Percentiles rank a stretch among this genome's conserved stretches.
Evolutionary conservation across 2,888 invertebrate genomes (phyloP).

Genomic region (Pristionchus japonicus): DNA sequence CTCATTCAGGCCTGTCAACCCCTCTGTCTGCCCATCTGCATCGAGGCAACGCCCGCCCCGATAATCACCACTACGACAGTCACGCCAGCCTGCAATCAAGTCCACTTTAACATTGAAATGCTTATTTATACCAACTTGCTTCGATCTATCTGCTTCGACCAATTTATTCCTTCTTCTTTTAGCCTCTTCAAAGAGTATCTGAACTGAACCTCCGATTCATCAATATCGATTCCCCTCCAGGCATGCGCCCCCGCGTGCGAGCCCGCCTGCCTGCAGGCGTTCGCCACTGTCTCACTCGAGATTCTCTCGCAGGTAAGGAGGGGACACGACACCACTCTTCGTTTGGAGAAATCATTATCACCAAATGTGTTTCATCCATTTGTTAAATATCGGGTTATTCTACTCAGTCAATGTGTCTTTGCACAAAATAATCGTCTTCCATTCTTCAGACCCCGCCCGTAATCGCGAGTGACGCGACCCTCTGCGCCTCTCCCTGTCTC

Average conservation of each 20-base stretch:
- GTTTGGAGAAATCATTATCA: too few species aligned
- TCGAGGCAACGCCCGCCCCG: not conserved
- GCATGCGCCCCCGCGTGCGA: conserved; percentile 42
- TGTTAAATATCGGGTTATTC: too few species aligned
- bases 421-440: too few species aligned
- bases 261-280: conserved; percentile 39
- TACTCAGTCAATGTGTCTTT: too few species aligned
- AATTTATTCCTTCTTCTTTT: not conserved
- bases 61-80: not conserved
- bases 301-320: not conserved
- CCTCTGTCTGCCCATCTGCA: conserved; percentile 13
- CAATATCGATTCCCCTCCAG: too few species aligned
- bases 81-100: not conserved
- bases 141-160: too few species aligned
- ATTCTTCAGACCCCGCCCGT: conserved; percentile 23
- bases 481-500: conserved; percentile 27
- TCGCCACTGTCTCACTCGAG: conserved; percentile 36
- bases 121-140: too few species aligned
- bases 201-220: not conserved
- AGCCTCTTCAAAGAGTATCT: not conserved
- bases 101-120: too few species aligned
- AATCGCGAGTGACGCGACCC: not conserved
- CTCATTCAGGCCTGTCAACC: conserved; percentile 21
- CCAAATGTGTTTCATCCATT: too few species aligned
- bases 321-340: too few species aligned